These are phyloP conservation scores for Blastomussa wellsi DNA, from an alignment of 92 coral and sea anemone species.

Conservation along the genomic window DNA sequence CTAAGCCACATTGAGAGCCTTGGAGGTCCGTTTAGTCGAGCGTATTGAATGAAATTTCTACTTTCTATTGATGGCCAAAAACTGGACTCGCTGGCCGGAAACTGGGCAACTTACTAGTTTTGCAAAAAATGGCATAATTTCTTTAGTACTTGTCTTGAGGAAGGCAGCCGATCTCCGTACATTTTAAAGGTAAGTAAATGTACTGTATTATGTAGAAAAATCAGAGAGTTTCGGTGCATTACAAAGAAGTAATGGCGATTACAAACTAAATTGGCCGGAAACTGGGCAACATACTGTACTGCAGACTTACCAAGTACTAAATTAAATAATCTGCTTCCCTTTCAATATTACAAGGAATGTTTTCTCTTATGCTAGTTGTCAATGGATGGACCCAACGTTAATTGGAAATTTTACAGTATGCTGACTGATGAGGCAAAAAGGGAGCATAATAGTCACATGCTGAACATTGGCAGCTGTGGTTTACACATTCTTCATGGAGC, in stretches of 20 bases:
- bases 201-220: neutral
- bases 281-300: neutral
- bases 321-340: too few relatives aligned
- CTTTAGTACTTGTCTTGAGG: slow-evolving; percentile 36
- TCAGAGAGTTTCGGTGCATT: slow-evolving; percentile 12
- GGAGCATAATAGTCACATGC: too few relatives aligned
- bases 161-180: slow-evolving; percentile 6
- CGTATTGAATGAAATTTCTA: neutral
- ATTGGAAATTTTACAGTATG: too few relatives aligned
- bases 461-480: too few relatives aligned
- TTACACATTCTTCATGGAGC: too few relatives aligned
- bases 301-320: too few relatives aligned
- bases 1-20: neutral
- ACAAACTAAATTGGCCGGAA: slow-evolving; percentile 26
- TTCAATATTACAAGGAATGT: too few relatives aligned
- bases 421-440: too few relatives aligned
- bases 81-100: neutral
- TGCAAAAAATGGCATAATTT: slow-evolving; percentile 32
- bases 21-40: neutral
- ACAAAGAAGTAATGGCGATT: slow-evolving; percentile 16
- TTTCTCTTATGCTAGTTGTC: too few relatives aligned
- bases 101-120: slow-evolving; percentile 22
- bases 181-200: neutral
- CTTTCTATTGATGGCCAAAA: neutral
- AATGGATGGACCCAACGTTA: too few relatives aligned